phyloP scores from a whole-genome alignment of 2,113 vertebrate genomes.

The Hippotragus niger region DNA sequence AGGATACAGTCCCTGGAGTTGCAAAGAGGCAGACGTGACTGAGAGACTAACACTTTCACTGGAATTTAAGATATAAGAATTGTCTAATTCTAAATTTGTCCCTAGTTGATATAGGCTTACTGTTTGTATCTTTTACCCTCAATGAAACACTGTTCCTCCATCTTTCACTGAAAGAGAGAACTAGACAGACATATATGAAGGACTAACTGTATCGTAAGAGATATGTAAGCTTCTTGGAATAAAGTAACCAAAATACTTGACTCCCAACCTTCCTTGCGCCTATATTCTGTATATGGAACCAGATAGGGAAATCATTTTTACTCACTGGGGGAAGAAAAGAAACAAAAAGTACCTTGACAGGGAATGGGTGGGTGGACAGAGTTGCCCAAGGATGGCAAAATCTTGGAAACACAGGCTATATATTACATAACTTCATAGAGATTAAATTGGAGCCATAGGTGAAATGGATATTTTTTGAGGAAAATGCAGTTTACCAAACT shows the following conservation, averaged over 20 bases:
- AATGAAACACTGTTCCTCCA: not conserved
- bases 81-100: not conserved
- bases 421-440: not conserved
- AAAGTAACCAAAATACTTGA: not conserved
- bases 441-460: not conserved
- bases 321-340: not conserved
- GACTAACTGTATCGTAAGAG: not conserved
- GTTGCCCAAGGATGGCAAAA: not conserved
- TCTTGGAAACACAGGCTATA: not conserved
- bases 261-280: not conserved
- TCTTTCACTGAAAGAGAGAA: not conserved
- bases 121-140: not conserved
- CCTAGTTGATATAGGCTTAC: not conserved
- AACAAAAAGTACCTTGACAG: not conserved
- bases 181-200: not conserved
- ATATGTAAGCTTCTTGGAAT: not conserved
- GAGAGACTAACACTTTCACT: not conserved
- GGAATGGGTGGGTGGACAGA: not conserved
- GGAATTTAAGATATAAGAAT: not conserved
- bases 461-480: not conserved
- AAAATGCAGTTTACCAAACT: not conserved
- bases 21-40: not conserved
- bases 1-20: not conserved
- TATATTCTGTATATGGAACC: not conserved
- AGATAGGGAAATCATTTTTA: not conserved